Conservation (phyloP, 2,888 invertebrate species). For the Amiota mariae region DNA sequence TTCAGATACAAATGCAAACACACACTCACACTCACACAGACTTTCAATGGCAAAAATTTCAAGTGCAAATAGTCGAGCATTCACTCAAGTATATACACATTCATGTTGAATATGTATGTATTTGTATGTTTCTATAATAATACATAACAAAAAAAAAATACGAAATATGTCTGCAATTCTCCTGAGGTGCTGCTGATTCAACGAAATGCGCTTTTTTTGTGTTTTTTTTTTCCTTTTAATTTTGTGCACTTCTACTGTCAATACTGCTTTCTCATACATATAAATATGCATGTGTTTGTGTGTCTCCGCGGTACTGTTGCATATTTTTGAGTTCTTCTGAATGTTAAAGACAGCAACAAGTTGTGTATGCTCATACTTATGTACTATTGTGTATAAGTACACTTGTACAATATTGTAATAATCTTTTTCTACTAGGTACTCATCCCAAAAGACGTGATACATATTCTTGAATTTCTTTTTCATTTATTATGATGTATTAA, state of each 20-base stretch:
- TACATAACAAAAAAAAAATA: too few relatives aligned
- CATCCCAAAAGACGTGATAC: too few relatives aligned
- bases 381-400: too few relatives aligned
- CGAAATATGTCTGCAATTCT: too few relatives aligned
- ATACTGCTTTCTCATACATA: too few relatives aligned
- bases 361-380: conserved; percentile 5
- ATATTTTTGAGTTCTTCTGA: background rate
- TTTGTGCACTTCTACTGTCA: background rate
- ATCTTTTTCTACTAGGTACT: background rate
- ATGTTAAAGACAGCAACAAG: conserved; percentile 16
- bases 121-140: too few relatives aligned
- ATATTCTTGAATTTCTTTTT: too few relatives aligned
- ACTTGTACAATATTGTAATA: background rate
- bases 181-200: too few relatives aligned
- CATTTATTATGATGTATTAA: too few relatives aligned
- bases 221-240: conserved; percentile 9
- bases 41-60: background rate
- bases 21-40: background rate
- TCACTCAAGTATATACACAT: too few relatives aligned
- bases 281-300: background rate
- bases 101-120: too few relatives aligned
- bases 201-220: background rate
- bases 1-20: background rate
- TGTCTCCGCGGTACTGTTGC: conserved; percentile 4
- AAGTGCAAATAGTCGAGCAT: background rate